Evolutionary conservation across 2,888 invertebrate species (phyloP).

Genomic region (Plebejus argus): DNA sequence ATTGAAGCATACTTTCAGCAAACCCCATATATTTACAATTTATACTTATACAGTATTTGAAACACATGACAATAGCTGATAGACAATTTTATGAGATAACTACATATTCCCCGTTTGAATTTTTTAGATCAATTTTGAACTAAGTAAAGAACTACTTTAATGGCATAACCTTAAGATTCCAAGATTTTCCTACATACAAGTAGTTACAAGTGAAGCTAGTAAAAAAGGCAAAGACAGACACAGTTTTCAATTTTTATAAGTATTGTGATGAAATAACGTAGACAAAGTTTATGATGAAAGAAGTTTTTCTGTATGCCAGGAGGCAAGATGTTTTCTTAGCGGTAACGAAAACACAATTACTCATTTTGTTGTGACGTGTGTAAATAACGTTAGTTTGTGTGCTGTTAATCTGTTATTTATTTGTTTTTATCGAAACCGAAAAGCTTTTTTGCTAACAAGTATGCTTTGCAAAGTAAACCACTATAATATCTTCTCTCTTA

Average conservation of each 20-base stretch:
- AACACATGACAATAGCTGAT: too few relatives aligned
- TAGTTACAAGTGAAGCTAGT: too few relatives aligned
- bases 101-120: too few relatives aligned
- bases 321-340: not conserved
- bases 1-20: too few relatives aligned
- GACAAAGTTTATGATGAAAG: not conserved
- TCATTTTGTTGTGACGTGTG: slow-evolving; percentile 16
- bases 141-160: too few relatives aligned
- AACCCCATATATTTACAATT: too few relatives aligned
- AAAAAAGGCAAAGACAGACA: not conserved
- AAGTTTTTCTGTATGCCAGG: not conserved
- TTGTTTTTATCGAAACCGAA: not conserved
- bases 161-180: too few relatives aligned
- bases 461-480: not conserved
- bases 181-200: too few relatives aligned
- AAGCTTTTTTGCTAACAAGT: not conserved
- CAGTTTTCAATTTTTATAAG: too few relatives aligned
- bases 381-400: not conserved
- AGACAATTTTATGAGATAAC: too few relatives aligned
- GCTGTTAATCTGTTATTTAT: not conserved
- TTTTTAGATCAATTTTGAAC: too few relatives aligned
- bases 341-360: not conserved
- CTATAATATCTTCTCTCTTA: not conserved
- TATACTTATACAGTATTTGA: too few relatives aligned
- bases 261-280: not conserved